These are phyloP conservation scores for Elysia chlorotica DNA, from an alignment of 1,140 invertebrate species.

Conservation along the genomic window DNA sequence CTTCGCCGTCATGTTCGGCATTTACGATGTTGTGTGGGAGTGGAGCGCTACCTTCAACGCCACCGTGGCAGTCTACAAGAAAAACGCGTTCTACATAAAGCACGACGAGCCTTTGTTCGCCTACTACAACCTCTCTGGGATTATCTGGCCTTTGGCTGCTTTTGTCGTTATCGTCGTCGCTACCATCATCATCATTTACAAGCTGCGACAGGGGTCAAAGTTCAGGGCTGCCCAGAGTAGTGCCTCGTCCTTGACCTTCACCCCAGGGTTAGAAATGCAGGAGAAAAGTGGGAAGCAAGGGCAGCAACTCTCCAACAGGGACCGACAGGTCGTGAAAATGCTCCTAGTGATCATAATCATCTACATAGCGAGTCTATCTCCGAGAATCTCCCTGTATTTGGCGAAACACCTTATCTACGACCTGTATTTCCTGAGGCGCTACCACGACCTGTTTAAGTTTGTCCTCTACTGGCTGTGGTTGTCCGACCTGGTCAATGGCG, in stretches of 20 bases:
- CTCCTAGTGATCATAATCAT: neutral
- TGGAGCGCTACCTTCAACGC: neutral
- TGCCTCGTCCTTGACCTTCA: neutral
- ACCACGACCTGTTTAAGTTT: neutral
- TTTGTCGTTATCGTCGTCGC: neutral
- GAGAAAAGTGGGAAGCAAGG: too few species aligned
- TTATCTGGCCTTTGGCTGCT: neutral
- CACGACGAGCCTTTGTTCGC: neutral
- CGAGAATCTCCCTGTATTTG: neutral
- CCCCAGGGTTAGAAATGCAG: neutral
- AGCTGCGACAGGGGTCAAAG: neutral
- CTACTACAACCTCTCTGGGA: conserved; percentile 7
- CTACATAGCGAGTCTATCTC: neutral
- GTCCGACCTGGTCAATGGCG: neutral
- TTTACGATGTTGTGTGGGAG: conserved; percentile 12
- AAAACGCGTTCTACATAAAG: neutral
- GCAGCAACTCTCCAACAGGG: neutral
- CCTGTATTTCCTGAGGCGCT: conserved; percentile 2
- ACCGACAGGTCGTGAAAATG: conserved; percentile 4
- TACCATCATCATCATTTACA: neutral
- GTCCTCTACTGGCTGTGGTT: neutral
- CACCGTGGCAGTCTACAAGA: neutral
- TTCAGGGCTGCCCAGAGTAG: neutral
- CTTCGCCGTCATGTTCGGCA: conserved; percentile 4
- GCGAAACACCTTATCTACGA: neutral